Conservation (phyloP, 2,888 invertebrate genomes). For the Zygaena filipendulae region DNA sequence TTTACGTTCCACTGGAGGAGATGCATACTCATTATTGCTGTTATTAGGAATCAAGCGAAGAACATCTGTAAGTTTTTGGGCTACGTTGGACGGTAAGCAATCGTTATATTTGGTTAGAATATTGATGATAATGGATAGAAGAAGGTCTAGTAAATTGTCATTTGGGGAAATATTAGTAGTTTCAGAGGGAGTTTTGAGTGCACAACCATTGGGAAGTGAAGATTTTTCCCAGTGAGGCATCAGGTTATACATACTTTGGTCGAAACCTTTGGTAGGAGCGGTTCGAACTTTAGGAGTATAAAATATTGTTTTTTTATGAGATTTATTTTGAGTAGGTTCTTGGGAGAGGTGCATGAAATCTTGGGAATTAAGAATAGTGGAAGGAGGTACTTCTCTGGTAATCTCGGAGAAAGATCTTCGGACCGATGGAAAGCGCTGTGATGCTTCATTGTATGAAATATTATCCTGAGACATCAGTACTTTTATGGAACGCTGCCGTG, state of each 20-base stretch:
- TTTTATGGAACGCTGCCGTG: constrained; percentile 16
- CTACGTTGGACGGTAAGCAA: too few species aligned
- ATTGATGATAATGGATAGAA: too few species aligned
- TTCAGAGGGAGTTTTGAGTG: too few species aligned
- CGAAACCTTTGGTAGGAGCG: background rate
- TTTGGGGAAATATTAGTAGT: too few species aligned
- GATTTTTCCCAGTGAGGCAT: too few species aligned
- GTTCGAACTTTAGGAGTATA: background rate
- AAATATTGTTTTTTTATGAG: constrained; percentile 1
- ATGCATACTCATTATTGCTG: background rate
- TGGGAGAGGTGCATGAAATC: background rate
- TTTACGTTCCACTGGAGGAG: constrained; percentile 5
- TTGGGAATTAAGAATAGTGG: background rate
- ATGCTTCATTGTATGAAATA: constrained; percentile 15
- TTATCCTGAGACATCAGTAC: constrained; percentile 13
- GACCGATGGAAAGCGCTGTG: constrained; percentile 2
- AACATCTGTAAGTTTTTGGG: too few species aligned
- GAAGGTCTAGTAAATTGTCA: too few species aligned
- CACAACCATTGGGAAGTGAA: too few species aligned
- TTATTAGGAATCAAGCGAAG: background rate
- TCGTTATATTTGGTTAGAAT: too few species aligned
- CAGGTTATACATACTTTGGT: background rate
- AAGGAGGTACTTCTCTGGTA: constrained; percentile 4
- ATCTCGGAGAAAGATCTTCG: constrained; percentile 6
- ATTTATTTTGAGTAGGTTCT: too few species aligned